Evolutionary conservation across 2,113 vertebrate genomes (phyloP).

Genomic region (Sus scrofa): DNA sequence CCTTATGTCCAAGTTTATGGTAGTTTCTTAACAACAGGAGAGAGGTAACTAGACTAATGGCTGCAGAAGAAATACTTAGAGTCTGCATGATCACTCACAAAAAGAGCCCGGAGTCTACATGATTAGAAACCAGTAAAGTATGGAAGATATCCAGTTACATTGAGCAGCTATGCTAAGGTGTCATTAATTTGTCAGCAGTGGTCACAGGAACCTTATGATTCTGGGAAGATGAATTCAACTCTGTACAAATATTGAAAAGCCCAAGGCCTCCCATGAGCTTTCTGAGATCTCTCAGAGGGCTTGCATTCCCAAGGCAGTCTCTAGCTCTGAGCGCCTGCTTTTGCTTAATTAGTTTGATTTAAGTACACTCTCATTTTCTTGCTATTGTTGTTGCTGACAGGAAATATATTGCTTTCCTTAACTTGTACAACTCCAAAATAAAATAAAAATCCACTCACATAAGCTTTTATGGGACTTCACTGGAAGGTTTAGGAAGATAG

Average conservation of each 20-base stretch:
- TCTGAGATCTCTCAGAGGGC: background rate
- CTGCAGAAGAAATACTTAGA: background rate
- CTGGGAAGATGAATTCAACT: background rate
- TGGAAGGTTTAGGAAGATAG: background rate
- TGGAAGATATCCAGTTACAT: background rate
- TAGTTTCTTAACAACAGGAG: background rate
- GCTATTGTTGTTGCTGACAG: background rate
- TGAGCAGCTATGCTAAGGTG: background rate
- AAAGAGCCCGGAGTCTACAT: background rate
- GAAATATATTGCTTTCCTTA: background rate
- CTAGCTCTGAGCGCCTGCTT: background rate
- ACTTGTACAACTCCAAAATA: conserved; percentile 32
- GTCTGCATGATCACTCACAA: background rate
- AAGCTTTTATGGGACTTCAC: background rate
- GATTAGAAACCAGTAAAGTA: background rate
- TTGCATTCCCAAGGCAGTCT: background rate
- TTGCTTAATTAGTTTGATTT: background rate
- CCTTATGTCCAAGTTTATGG: background rate
- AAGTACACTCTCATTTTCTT: background rate
- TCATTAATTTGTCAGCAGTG: background rate
- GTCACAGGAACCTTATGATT: background rate
- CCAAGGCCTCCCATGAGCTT: background rate
- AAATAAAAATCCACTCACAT: conserved; percentile 11
- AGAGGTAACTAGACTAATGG: background rate
- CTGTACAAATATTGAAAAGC: background rate